Evolutionary conservation across 2,797 vertebrate genomes (phyloP).

Genomic region (Lacerta agilis): DNA sequence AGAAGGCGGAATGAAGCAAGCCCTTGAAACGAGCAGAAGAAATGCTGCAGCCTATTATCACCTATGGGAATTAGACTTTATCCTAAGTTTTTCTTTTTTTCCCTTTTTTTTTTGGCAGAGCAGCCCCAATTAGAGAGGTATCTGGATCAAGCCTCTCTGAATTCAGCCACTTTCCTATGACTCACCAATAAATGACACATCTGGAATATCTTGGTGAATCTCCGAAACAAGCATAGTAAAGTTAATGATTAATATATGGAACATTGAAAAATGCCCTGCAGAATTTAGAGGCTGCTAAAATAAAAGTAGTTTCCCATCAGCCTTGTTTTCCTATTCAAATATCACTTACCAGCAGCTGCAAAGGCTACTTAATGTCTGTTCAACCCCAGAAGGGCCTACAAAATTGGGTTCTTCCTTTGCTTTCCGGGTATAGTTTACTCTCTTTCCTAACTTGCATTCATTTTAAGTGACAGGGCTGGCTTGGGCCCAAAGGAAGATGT

Average conservation of each 20-base stretch:
- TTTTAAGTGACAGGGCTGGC: background rate
- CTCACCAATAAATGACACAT: conserved; percentile 9
- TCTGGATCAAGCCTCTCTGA: background rate
- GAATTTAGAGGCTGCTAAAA: conserved; percentile 19
- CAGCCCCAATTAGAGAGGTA: background rate
- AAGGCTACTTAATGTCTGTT: conserved; percentile 37
- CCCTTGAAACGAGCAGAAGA: background rate
- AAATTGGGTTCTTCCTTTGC: background rate
- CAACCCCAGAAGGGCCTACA: conserved; percentile 20
- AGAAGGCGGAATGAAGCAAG: background rate
- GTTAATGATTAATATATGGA: conserved; percentile 8
- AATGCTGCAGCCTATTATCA: background rate
- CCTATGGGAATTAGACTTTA: conserved; percentile 7
- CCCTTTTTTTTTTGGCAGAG: background rate
- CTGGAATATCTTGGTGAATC: conserved; percentile 25
- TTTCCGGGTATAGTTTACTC: conserved; percentile 17
- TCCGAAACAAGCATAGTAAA: background rate
- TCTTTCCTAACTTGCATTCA: conserved; percentile 30
- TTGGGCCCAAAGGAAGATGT: conserved; percentile 11
- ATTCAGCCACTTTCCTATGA: background rate
- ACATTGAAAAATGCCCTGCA: conserved; percentile 38
- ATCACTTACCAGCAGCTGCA: conserved; percentile 19
- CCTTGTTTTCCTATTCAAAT: conserved; percentile 24
- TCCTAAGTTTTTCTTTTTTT: background rate
- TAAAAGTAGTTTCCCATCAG: background rate